A percentile compares a stretch with the other conserved stretches of the same genome.
Conservation (phyloP, 1,140 invertebrate species). For the Hyles euphorbiae region DNA sequence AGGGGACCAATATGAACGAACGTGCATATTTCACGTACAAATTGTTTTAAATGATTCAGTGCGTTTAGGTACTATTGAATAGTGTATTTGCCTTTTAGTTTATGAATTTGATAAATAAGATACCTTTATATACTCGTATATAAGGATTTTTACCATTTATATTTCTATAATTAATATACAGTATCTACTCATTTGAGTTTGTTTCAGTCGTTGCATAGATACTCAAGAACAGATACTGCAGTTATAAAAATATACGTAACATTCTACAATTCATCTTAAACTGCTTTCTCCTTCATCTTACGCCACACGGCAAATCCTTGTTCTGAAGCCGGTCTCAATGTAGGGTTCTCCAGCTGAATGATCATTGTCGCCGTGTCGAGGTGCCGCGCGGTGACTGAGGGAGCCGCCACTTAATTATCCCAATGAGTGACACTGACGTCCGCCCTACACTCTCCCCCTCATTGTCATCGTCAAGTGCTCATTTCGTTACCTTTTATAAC, state of each 20-base stretch:
- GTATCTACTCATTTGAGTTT: no score
- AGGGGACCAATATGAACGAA: no score
- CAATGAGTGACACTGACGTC: slow-evolving; percentile 25
- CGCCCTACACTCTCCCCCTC: slow-evolving; percentile 28
- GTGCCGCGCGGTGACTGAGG: slow-evolving; percentile 26
- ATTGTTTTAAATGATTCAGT: no score
- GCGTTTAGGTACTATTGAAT: no score
- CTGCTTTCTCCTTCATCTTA: slow-evolving; percentile 9
- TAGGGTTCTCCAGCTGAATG: slow-evolving; percentile 43
- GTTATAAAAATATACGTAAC: not conserved
- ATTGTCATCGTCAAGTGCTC: slow-evolving; percentile 22
- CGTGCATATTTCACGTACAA: no score
- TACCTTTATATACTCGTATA: no score
- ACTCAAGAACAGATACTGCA: no score
- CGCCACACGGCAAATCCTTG: slow-evolving; percentile 17
- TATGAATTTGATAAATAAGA: no score
- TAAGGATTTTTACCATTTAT: no score
- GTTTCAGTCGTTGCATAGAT: no score
- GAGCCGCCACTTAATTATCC: slow-evolving; percentile 42
- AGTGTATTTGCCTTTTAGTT: no score
- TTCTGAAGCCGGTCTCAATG: slow-evolving; percentile 27
- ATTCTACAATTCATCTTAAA: not conserved
- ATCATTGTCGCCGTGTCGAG: slow-evolving; percentile 38
- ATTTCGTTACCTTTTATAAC: slow-evolving; percentile 31
- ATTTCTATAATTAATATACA: no score